Conservation (phyloP, 2,888 invertebrate genomes). For the Brachynemurus nebulosus region DNA sequence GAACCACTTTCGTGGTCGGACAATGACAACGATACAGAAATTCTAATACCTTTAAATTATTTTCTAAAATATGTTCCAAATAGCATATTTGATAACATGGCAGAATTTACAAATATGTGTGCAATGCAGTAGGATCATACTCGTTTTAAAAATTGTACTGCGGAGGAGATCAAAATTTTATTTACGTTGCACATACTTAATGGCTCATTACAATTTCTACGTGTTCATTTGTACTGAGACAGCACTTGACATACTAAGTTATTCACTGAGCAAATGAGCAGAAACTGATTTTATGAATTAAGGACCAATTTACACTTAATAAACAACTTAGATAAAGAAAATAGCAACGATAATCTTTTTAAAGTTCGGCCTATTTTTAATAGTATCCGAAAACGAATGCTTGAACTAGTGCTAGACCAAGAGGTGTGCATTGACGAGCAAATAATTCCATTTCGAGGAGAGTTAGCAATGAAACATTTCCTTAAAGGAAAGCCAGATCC, state of each 20-base stretch:
- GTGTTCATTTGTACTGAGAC: background rate
- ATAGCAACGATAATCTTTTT: conserved; percentile 9
- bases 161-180: background rate
- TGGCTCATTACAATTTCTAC: background rate
- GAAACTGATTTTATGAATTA: conserved; percentile 5
- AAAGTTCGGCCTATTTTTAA: conserved; percentile 18
- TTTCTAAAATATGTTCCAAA: too few relatives aligned
- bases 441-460: conserved; percentile 23
- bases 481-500: conserved; percentile 20
- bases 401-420: background rate
- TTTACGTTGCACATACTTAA: background rate
- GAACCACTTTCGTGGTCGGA: too few relatives aligned
- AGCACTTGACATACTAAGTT: background rate
- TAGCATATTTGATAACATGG: too few relatives aligned
- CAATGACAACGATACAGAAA: too few relatives aligned
- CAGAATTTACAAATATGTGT: background rate
- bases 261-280: background rate
- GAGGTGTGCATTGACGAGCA: conserved; percentile 20
- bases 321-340: background rate
- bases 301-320: conserved; percentile 5
- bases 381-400: conserved; percentile 12
- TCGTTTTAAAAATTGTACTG: background rate
- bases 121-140: background rate
- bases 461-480: conserved; percentile 21
- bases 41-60: too few relatives aligned